Evolutionary conservation across 2,797 vertebrate species (phyloP).

Genomic region (Smutsia temminckii): DNA sequence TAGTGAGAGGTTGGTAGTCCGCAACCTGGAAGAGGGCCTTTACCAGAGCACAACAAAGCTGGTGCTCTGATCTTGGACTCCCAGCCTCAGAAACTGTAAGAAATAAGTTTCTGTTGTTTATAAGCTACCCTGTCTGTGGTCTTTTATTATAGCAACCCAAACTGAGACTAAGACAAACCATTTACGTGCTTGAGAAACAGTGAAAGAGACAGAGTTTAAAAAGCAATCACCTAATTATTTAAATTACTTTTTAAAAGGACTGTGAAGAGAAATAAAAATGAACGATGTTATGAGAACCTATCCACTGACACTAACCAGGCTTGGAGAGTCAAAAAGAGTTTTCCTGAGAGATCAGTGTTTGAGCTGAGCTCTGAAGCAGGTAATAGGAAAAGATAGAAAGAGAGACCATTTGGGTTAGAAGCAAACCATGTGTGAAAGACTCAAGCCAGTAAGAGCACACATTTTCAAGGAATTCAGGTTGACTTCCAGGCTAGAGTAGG

Average conservation of each 20-base stretch:
- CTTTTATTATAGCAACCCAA: background rate
- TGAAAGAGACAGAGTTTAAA: background rate
- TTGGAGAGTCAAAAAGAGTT: background rate
- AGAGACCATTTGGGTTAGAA: background rate
- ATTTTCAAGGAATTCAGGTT: background rate
- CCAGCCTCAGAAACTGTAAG: background rate
- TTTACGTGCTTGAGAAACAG: background rate
- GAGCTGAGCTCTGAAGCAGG: background rate
- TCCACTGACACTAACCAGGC: background rate
- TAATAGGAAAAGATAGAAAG: background rate
- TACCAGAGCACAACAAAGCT: background rate
- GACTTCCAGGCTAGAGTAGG: background rate
- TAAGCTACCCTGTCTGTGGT: background rate
- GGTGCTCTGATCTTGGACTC: background rate
- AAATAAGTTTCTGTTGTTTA: background rate
- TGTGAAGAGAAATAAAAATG: background rate
- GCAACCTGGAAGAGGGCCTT: background rate
- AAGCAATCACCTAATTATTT: background rate
- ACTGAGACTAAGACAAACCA: background rate
- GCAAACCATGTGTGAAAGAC: background rate
- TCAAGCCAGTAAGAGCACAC: background rate
- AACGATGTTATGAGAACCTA: background rate
- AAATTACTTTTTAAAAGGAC: background rate
- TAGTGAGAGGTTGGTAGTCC: background rate
- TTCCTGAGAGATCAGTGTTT: background rate